Base-by-base conservation (phyloP, 2,888 invertebrate genomes). In the Brachyptera risi region DNA sequence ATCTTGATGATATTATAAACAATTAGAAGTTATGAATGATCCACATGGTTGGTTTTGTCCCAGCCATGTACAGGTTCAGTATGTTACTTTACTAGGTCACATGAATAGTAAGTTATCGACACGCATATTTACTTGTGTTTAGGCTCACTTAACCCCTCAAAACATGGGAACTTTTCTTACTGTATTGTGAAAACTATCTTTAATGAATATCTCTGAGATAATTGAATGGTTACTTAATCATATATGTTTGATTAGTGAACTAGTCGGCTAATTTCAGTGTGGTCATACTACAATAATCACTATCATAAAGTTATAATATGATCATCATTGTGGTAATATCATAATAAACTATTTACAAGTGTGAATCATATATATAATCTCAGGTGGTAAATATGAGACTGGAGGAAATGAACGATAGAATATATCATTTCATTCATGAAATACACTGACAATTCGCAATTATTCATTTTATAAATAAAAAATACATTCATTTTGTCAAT, bases 121-220 rank as follows among this genome's bases (percentile, higher is more conserved):
- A 51, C 50, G 50, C 50, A 51, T 51, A n/a, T n/a, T n/a, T n/a
- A n/a, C n/a, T n/a, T n/a, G 50, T 13, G 24, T 51, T 17, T 51
- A 5, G 5, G 50, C 9, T n/a, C 27, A 11, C 17, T 51, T 27
- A 51, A 51, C 50, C 50, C 50, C 13, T 38, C 15, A 17, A 17
- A 38, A 38, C 17, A 13, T 38, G 40, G 3, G 4, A 13, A 15
- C 3, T n/a, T 5, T 5, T 3, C 40, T 3, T 4, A 15, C 4
- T 38, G 3, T 38, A 3, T 3, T 15, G 40, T n/a, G n/a, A n/a
- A n/a, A n/a, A n/a, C n/a, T n/a, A n/a, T n/a, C n/a, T n/a, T n/a
- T n/a, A n/a, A n/a, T 15, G 40, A 38, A 15, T 38, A 38, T 38
- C 40, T 38, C 3, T 5, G 40, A 5, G 13, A 3, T 38, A 38